Evolutionary conservation across 1,140 invertebrate species (phyloP).

Genomic region (Drosophila fuyamai): DNA sequence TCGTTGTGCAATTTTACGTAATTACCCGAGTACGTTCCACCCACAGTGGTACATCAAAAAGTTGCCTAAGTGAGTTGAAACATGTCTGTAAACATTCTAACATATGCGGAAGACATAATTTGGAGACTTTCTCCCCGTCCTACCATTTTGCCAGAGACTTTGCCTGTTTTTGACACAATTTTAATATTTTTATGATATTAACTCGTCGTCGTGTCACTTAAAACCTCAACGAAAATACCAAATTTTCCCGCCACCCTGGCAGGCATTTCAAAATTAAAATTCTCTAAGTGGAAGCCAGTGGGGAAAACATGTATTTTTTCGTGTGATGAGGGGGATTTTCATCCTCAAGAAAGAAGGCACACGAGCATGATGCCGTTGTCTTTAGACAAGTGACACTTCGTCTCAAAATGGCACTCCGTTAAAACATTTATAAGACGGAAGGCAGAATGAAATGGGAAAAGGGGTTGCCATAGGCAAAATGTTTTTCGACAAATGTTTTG

Average conservation of each 20-base stretch:
- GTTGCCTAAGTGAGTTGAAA: constrained; percentile 37
- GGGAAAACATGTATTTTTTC: constrained; percentile 13
- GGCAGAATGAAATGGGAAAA: constrained; percentile 2
- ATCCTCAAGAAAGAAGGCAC: constrained; percentile 15
- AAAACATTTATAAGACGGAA: constrained; percentile 59
- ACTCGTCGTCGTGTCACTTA: constrained; percentile 50
- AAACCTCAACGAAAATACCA: constrained; percentile 41
- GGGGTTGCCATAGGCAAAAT: constrained; percentile 23
- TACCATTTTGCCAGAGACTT: constrained; percentile 1
- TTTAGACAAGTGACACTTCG: constrained; percentile 58
- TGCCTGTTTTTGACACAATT: constrained; percentile 40
- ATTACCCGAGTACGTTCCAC: constrained; percentile 16
- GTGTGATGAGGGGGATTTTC: constrained; percentile 7
- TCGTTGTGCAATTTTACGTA: constrained; percentile 29
- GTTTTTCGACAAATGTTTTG: constrained; percentile 12
- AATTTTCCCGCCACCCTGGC: neutral
- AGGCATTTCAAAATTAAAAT: constrained; percentile 71
- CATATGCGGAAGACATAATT: constrained; percentile 35
- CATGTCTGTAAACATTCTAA: constrained; percentile 32
- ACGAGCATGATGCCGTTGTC: constrained; percentile 35
- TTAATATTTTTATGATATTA: constrained; percentile 47
- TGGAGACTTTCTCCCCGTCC: neutral
- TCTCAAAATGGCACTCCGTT: constrained; percentile 51
- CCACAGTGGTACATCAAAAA: constrained; percentile 28
- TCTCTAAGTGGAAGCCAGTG: constrained; percentile 33